Percentiles rank a stretch among this genome's conserved stretches.
These are phyloP conservation scores for Anthonomus grandis DNA, from an alignment of 1,140 invertebrate species.

Conservation along the genomic window DNA sequence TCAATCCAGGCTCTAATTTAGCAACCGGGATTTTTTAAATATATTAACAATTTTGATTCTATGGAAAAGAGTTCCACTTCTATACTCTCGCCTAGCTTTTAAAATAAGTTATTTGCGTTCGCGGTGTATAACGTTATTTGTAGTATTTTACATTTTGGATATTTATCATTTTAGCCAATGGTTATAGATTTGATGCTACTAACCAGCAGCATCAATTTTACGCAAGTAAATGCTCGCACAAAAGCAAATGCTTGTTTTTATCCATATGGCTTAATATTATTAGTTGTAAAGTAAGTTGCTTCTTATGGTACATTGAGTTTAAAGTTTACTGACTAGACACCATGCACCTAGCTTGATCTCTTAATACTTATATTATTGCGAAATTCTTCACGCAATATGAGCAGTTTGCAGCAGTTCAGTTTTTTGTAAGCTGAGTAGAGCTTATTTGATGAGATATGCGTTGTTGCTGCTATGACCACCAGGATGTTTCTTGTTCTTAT, in stretches of 20 bases:
- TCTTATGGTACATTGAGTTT: background rate
- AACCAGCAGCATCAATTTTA: background rate
- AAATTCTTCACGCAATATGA: too few species aligned
- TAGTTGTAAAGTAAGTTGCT: background rate
- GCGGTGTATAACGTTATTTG: background rate
- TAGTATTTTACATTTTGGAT: background rate
- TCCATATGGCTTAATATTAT: background rate
- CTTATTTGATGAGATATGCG: too few species aligned
- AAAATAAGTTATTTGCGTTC: constrained; percentile 1
- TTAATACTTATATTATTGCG: too few species aligned
- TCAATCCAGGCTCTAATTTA: too few species aligned
- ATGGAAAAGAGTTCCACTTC: too few species aligned
- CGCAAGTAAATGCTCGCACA: background rate
- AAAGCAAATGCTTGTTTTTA: background rate
- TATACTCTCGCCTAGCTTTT: background rate
- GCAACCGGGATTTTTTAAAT: too few species aligned
- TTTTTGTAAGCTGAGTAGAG: too few species aligned
- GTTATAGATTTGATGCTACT: background rate
- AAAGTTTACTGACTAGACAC: background rate
- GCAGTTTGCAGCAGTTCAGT: too few species aligned
- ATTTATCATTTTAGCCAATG: background rate
- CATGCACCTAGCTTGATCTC: too few species aligned
- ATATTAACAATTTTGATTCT: too few species aligned
- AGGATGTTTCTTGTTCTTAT: too few species aligned
- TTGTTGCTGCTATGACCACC: too few species aligned